These are phyloP conservation scores for Urosaurus nigricauda DNA, from an alignment of 2,797 vertebrate genomes.

Conservation along the genomic window DNA sequence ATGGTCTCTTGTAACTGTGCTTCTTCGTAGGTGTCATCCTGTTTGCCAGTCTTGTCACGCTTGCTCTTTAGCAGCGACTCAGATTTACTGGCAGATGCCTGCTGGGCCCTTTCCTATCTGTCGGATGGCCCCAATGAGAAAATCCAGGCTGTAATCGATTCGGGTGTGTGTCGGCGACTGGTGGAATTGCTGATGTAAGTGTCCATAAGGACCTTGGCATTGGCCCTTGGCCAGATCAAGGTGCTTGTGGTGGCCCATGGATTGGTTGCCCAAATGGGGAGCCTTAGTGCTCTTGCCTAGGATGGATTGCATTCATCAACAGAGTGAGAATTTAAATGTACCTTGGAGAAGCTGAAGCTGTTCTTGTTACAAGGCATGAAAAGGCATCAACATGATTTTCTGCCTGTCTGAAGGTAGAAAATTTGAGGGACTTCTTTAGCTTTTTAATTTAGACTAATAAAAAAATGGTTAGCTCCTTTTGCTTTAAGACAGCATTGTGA, in stretches of 20 bases:
- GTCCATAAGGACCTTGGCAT: not conserved
- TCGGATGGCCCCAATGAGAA: slow-evolving; percentile 99
- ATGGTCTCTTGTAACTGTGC: slow-evolving; percentile 38
- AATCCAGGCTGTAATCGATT: slow-evolving; percentile 98
- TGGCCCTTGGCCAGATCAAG: not conserved
- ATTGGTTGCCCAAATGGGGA: too few relatives aligned
- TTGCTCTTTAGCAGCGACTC: slow-evolving; percentile 97
- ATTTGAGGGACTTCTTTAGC: not conserved
- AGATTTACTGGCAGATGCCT: slow-evolving; percentile 96
- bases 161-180: slow-evolving; percentile 95
- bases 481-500: not conserved
- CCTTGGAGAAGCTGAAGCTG: not conserved
- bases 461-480: not conserved
- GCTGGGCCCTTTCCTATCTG: slow-evolving; percentile 98
- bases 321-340: not conserved
- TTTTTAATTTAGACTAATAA: not conserved
- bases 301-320: not conserved
- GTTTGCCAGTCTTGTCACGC: slow-evolving; percentile 94
- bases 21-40: slow-evolving; percentile 91
- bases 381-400: too few relatives aligned
- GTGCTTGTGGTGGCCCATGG: too few relatives aligned
- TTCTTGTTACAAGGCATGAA: not conserved
- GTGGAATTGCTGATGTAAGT: slow-evolving; percentile 97
- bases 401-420: not conserved
- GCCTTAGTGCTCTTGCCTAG: too few relatives aligned